phyloP scores from a whole-genome alignment of 2,113 vertebrate genomes.

The Podilymbus podiceps region DNA sequence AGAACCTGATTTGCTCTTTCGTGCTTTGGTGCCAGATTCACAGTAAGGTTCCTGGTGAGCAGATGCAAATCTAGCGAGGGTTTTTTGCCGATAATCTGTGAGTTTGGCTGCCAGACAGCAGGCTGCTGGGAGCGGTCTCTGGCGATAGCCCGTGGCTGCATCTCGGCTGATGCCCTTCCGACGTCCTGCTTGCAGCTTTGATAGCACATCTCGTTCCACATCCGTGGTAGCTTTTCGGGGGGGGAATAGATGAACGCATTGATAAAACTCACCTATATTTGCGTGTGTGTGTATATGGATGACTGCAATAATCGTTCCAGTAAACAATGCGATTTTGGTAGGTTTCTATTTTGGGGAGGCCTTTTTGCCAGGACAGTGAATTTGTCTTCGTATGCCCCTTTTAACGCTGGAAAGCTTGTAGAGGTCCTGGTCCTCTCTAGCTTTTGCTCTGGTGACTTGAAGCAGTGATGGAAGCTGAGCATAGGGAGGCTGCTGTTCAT shows the following conservation, averaged over 20 bases:
- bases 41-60: background rate
- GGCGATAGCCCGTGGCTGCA: background rate
- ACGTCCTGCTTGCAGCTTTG: background rate
- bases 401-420: background rate
- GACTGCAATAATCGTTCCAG: too few species aligned
- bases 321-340: accelerated
- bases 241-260: accelerated
- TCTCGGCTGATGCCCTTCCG: background rate
- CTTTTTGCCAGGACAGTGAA: background rate
- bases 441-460: background rate
- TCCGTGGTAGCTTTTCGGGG: background rate
- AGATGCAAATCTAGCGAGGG: background rate
- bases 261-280: background rate
- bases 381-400: background rate
- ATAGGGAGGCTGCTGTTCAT: accelerated
- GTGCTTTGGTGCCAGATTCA: background rate
- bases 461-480: background rate
- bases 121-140: background rate
- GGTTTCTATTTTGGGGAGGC: background rate
- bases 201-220: background rate
- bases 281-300: too few species aligned
- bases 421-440: background rate
- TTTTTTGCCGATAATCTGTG: too few species aligned
- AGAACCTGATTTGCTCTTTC: background rate
- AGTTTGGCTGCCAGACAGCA: background rate